Evolutionary conservation across 23 tunicate species (phyloP), one percentile per base, ranked within the genome.

Genomic region (Halocynthia aurantium): DNA sequence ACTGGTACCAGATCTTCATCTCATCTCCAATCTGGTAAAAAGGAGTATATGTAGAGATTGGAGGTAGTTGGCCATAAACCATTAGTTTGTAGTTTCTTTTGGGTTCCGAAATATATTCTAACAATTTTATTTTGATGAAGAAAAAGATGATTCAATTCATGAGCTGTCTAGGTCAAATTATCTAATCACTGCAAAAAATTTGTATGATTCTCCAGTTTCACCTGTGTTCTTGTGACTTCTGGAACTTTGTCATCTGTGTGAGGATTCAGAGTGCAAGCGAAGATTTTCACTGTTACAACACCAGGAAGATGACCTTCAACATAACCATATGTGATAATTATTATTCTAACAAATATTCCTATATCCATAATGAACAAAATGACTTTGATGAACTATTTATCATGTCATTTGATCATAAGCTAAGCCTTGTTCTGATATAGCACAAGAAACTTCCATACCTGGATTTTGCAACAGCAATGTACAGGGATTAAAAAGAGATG

Each of bases 381-480:
- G 64, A 60, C 64, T 18, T 15, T 18, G 17, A 60, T 4, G 4
- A 60, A n/a, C 18, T 18, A 60, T 15, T 15, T 15, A 60, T 4
- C 64, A 60, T 60, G 2, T 18, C 17, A 60, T 31, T 31, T 31
- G 44, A 31, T 31, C 44, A 31, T 31, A 31, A 31, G 44, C 44
- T 31, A 4, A 31, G 44, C 4, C 44, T 31, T 31, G 44, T 31
- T 31, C 44, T 31, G 44, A 31, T 31, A 31, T 31, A 31, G 44
- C n/a, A n/a, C 64, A 67, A 67, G 2, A 72, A 5, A 44, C 18
- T 13, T 5, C 50, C 81, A 7, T 52, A 90, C 97, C 90, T 76
- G 86, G 90, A 60, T 90, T 90, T 69, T 81, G 82, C 22, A 90
- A 56, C 8, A 90, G 72, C 57, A 90, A 53, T 15, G 97, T 90